phyloP scores from a whole-genome alignment of 2,113 vertebrate species.

The Peromyscus polionotus region DNA sequence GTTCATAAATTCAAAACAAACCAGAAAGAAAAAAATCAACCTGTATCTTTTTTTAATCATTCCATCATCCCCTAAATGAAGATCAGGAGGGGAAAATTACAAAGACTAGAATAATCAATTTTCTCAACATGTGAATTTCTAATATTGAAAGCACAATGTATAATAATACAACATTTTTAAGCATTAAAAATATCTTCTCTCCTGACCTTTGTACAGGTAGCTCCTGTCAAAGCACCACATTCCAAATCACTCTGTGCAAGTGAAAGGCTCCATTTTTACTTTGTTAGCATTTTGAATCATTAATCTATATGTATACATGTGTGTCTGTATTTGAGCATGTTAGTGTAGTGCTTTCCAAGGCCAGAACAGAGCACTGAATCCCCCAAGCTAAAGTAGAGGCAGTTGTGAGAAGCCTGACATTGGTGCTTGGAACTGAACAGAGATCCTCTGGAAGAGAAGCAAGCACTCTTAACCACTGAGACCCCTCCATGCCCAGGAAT shows the following conservation, averaged over 20 bases:
- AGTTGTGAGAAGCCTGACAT: neutral
- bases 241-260: constrained; percentile 17
- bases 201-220: neutral
- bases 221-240: neutral
- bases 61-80: neutral
- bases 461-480: neutral
- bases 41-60: neutral
- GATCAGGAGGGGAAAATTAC: constrained; percentile 29
- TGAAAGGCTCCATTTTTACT: neutral
- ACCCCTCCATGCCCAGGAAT: neutral
- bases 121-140: neutral
- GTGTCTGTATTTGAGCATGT: neutral
- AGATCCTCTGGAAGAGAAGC: neutral
- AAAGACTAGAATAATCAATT: neutral
- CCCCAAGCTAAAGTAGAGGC: neutral
- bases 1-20: neutral
- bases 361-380: neutral
- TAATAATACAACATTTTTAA: constrained; percentile 16
- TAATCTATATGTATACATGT: neutral
- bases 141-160: constrained; percentile 22
- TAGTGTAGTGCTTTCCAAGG: neutral
- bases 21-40: neutral
- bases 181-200: neutral
- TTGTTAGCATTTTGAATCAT: neutral
- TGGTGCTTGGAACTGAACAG: neutral